A percentile compares a stretch with the other conserved stretches of the same genome.
These are phyloP conservation scores for Drosophila navojoa DNA, from an alignment of 1,140 invertebrate species.

Conservation along the genomic window DNA sequence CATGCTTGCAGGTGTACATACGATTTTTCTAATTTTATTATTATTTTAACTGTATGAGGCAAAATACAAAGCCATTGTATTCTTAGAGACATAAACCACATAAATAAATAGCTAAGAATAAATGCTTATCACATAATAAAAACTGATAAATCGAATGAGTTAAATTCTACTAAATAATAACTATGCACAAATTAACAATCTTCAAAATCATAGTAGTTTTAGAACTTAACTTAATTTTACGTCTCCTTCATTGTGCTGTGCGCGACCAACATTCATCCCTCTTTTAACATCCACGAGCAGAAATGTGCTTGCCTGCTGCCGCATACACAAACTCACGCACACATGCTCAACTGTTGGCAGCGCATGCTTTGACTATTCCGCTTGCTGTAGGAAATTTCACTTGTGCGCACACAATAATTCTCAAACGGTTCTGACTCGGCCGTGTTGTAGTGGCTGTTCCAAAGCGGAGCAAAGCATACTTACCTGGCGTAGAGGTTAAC, in stretches of 20 bases:
- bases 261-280: neutral
- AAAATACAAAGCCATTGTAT: too few relatives aligned
- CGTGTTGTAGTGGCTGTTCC: conserved; percentile 1
- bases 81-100: too few relatives aligned
- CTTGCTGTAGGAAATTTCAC: conserved; percentile 1
- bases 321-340: conserved; percentile 6
- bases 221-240: neutral
- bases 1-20: too few relatives aligned
- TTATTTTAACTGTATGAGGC: neutral
- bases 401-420: conserved; percentile 38
- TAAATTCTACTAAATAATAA: neutral
- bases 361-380: conserved; percentile 10
- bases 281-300: neutral
- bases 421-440: conserved; percentile 41
- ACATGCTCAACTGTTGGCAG: conserved; percentile 2
- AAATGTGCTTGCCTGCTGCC: neutral
- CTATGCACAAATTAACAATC: neutral
- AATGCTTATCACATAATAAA: neutral
- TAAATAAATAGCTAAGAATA: neutral
- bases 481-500: conserved; percentile 86
- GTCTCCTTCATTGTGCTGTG: neutral
- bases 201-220: neutral
- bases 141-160: neutral
- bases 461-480: conserved; percentile 82
- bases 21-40: neutral